Percentiles rank a stretch among this genome's conserved stretches.
phyloP scores from a whole-genome alignment of 2,888 invertebrate species.

The Drosophila hamatofila region DNA sequence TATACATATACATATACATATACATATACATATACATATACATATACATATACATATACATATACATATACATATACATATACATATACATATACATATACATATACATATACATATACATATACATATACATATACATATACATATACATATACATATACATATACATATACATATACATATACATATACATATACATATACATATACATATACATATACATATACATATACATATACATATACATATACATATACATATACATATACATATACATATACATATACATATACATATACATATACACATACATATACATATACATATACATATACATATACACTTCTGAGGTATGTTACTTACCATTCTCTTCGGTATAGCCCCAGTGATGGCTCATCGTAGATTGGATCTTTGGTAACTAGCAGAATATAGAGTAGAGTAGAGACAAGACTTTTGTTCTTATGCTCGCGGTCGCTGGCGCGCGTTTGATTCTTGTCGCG shows the following conservation, averaged over 20 bases:
- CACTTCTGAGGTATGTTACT: conserved; percentile 19
- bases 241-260: too few species aligned
- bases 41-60: not conserved
- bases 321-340: not conserved
- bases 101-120: not conserved
- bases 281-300: not conserved
- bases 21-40: not conserved
- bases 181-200: too few species aligned
- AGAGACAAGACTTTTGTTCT: conserved; percentile 31
- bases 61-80: not conserved
- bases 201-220: not conserved
- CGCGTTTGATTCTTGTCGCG: conserved; percentile 49
- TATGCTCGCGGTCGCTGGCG: conserved; percentile 54
- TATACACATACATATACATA: not conserved
- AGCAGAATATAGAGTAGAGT: conserved; percentile 2
- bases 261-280: not conserved
- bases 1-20: not conserved
- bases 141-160: too few species aligned
- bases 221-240: not conserved
- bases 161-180: too few species aligned
- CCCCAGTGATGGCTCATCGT: conserved; percentile 81
- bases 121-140: not conserved
- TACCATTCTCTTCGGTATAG: conserved; percentile 82
- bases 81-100: too few species aligned
- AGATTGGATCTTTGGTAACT: conserved; percentile 30